phyloP scores from a whole-genome alignment of 2,113 vertebrate species.

The Microtus pennsylvanicus region DNA sequence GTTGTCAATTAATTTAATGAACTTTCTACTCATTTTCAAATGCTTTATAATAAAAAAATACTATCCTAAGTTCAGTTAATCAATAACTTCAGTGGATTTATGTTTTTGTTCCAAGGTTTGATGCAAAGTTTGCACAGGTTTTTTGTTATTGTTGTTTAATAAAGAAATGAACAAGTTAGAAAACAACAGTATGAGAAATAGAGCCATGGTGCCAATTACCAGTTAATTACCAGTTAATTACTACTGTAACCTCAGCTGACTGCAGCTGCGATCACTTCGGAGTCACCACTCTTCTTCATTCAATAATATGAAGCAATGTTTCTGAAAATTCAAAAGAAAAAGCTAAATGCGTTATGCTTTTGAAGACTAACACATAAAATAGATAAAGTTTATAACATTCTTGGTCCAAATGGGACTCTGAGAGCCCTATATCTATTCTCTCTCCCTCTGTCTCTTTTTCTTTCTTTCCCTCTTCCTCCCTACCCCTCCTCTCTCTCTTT shows the following conservation, averaged over 20 bases:
- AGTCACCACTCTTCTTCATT: neutral
- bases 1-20: neutral
- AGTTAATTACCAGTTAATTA: neutral
- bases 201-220: neutral
- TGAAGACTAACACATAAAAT: neutral
- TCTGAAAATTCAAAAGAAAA: neutral
- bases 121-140: neutral
- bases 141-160: neutral
- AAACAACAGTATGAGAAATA: neutral
- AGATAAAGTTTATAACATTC: neutral
- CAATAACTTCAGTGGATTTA: neutral
- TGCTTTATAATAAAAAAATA: conserved; percentile 3
- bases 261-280: neutral
- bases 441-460: neutral
- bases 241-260: neutral
- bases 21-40: neutral
- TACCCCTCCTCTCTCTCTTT: too few relatives aligned
- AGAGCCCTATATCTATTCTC: neutral
- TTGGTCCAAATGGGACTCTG: neutral
- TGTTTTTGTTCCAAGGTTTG: neutral
- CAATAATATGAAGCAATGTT: neutral
- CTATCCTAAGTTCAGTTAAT: neutral
- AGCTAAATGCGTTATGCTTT: neutral
- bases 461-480: neutral
- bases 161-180: neutral